Base-by-base conservation (phyloP, 2,888 invertebrate genomes). In the Agonum fuliginosum region DNA sequence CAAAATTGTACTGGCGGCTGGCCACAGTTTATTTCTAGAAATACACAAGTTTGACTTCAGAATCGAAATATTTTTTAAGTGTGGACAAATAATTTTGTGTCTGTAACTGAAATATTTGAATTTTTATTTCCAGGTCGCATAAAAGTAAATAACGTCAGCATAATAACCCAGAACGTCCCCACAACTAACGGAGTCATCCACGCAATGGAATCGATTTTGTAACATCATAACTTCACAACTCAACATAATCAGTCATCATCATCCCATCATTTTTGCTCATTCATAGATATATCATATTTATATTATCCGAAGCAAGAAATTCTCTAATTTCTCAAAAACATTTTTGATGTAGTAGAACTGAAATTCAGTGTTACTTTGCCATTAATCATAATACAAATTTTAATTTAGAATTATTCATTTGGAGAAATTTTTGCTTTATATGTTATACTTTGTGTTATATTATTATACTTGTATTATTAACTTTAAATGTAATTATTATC, bases 121-220 rank as follows among this genome's bases (percentile, higher is more conserved):
- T 80, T 79, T 79, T 78, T 78, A 79, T 78, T 88, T 88, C 22
- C 89, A 94, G 95, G 95, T 81, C 93, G 94, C 85, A 93, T 95
- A 81, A 94, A 94, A 86, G 93, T 95, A 80, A 96, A 96, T 87
- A 94, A 95, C 84, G 92, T 93, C 17, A 92, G 93, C 84, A 93
- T 96, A 83, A 88, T 94, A 79, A 94, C 95, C 65, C 94, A 94
- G 86, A 95, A 96, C 86, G 94, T 95, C 82, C 95, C 96, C 69
- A 93, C 95, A 70, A 95, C 95, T 71, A 96, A 96, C 85, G 95
- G 96, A 81, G 95, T 96, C 78, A 92, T 96, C 82, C 95, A 96
- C 86, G 95, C 94, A 6, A 89, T 95, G 80, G 95, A 96, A 83
- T 88, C 90, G 24, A 88, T 92, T 48, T 87, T 93, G 79, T 92